Evolutionary conservation across 2,888 invertebrate genomes (phyloP).

Genomic region (Tyria jacobaeae): DNA sequence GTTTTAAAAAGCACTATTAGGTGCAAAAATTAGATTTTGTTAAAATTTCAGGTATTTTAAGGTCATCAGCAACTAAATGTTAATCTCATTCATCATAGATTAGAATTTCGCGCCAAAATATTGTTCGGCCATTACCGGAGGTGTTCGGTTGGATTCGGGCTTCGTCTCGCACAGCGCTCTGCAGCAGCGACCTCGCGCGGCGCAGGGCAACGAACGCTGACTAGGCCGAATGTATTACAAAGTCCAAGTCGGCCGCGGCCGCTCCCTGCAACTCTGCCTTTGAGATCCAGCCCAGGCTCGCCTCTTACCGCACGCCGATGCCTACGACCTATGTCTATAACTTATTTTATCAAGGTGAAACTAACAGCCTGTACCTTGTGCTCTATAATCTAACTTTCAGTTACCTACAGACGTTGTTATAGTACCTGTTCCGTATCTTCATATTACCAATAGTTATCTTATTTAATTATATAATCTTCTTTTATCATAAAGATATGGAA

Average conservation of each 20-base stretch:
- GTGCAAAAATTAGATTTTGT: no score
- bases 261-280: conserved; percentile 82
- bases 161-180: conserved; percentile 45
- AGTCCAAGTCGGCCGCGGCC: conserved; percentile 82
- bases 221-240: conserved; percentile 86
- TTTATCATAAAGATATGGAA: not conserved
- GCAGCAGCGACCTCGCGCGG: conserved; percentile 75
- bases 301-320: conserved; percentile 79
- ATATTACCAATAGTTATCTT: conserved; percentile 12
- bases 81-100: conserved; percentile 33
- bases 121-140: conserved; percentile 69
- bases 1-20: no score
- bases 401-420: conserved; percentile 37
- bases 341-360: conserved; percentile 81
- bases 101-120: conserved; percentile 61
- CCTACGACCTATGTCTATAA: conserved; percentile 72
- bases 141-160: conserved; percentile 64
- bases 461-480: not conserved
- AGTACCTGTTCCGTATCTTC: conserved; percentile 25
- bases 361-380: conserved; percentile 60
- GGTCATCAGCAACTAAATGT: not conserved
- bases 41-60: no score
- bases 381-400: conserved; percentile 39
- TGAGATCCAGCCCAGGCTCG: conserved; percentile 81
- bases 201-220: conserved; percentile 84